Evolutionary conservation across 2,888 invertebrate genomes (phyloP), one percentile per base, ranked within the genome.

Genomic region (Xanthorhoe spadicearia): DNA sequence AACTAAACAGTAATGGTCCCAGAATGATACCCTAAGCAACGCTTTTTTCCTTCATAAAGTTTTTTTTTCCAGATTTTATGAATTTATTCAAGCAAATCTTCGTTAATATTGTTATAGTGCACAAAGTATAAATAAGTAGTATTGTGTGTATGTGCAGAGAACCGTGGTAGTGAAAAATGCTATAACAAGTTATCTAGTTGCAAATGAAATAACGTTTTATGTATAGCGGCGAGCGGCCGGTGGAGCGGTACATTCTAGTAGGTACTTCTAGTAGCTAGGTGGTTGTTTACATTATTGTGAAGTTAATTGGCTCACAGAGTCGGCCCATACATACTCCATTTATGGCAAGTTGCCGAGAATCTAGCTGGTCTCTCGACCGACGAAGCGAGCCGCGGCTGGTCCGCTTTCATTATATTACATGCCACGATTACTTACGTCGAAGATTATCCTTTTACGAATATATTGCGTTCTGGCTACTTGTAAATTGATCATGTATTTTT

Each of bases 311-410:
- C 82, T 81, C 80, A 77, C 73, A 83, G 60, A 61, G 84, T 83
- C 85, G 74, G 81, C 78, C 81, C 81, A 80, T 84, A 78, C 76
- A 28, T 4, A 32, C 32, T 66, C 86, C 86, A 76, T 86, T 80
- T 84, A 87, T 76, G 87, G 87, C 77, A 85, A 77, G 82, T 86
- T 85, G 83, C 74, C 78, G 79, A 83, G 85, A 87, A 86, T 86
- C 84, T 84, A 84, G 86, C 51, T 51, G 49, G 49, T 81, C 78
- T 78, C 75, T 71, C 75, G 73, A 74, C 1, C 13, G 78, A 73
- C 66, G 68, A 15, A n/a, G 15, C 15, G 48, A 15, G 15, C 15
- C 15, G 48, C 15, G 48, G 17, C 7, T 15, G 13, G 74, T 70
- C 80, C 80, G 82, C 83, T 85, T 84, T 85, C 84, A 77, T 80